Evolutionary conservation across 2,888 invertebrate genomes (phyloP).

Genomic region (Mantis religiosa): DNA sequence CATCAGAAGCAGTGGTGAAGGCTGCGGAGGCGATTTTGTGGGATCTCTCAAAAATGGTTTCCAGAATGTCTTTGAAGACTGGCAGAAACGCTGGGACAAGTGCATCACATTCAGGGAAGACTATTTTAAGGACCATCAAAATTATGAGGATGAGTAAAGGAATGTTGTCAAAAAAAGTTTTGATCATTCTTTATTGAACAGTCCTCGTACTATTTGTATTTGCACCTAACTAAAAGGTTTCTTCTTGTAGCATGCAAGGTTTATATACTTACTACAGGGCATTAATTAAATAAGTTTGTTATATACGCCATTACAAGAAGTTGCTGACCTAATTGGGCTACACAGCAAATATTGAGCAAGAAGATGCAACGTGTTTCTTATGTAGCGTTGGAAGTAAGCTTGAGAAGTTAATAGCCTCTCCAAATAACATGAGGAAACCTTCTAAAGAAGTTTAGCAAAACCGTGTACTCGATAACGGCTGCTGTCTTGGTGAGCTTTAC

Average conservation of each 20-base stretch:
- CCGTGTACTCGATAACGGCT: not conserved
- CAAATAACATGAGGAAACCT: not conserved
- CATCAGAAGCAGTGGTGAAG: no score
- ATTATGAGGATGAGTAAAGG: no score
- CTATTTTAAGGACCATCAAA: no score
- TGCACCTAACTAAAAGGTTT: not conserved
- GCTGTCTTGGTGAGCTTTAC: no score
- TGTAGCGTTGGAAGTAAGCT: not conserved
- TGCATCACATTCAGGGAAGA: no score
- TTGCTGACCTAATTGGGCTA: not conserved
- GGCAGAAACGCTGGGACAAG: no score
- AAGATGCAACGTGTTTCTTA: not conserved
- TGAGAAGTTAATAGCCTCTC: not conserved
- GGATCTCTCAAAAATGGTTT: no score
- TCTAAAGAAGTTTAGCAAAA: not conserved
- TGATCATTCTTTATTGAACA: no score
- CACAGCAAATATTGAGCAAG: not conserved
- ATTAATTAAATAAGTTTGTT: not conserved
- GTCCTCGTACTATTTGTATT: no score
- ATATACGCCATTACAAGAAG: not conserved
- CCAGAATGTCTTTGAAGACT: no score
- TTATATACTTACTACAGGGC: not conserved
- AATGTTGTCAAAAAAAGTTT: no score
- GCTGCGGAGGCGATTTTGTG: no score
- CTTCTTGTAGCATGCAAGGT: not conserved